Percentiles rank a stretch among this genome's conserved stretches.
Conservation (phyloP, 2,113 vertebrate genomes). For the Taurulus bubalis region DNA sequence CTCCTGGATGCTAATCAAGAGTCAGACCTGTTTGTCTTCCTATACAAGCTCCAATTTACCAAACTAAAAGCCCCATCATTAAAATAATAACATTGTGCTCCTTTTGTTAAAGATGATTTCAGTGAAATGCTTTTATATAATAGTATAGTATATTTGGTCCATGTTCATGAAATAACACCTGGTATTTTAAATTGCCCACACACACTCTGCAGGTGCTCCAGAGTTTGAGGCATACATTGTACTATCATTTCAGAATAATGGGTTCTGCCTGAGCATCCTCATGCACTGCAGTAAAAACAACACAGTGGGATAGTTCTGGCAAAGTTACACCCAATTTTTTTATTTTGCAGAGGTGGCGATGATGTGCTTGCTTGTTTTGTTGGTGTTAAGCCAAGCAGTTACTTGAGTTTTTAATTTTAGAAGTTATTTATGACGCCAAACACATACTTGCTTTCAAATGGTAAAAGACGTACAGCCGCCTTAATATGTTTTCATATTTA, state of each 20-base stretch:
- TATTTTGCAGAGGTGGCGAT: background rate
- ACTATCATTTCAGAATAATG: background rate
- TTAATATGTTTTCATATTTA: background rate
- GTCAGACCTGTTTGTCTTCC: background rate
- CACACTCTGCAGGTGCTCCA: background rate
- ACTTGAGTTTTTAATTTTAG: background rate
- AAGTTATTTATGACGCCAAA: background rate
- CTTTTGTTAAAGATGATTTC: background rate
- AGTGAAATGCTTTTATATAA: background rate
- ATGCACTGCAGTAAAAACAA: background rate
- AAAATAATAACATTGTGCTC: no score
- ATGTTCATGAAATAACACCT: background rate
- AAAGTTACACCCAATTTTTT: background rate
- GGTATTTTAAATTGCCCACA: background rate
- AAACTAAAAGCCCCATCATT: background rate
- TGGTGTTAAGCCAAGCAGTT: background rate
- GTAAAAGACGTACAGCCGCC: background rate
- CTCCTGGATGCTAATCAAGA: background rate
- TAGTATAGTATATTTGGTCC: background rate
- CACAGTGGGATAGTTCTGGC: slow-evolving; percentile 4
- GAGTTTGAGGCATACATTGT: background rate
- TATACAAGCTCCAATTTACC: background rate
- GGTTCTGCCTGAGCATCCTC: background rate
- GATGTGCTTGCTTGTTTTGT: background rate
- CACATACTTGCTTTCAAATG: background rate